phyloP scores from a whole-genome alignment of 2,888 invertebrate species.

The Adelognathus sp. region DNA sequence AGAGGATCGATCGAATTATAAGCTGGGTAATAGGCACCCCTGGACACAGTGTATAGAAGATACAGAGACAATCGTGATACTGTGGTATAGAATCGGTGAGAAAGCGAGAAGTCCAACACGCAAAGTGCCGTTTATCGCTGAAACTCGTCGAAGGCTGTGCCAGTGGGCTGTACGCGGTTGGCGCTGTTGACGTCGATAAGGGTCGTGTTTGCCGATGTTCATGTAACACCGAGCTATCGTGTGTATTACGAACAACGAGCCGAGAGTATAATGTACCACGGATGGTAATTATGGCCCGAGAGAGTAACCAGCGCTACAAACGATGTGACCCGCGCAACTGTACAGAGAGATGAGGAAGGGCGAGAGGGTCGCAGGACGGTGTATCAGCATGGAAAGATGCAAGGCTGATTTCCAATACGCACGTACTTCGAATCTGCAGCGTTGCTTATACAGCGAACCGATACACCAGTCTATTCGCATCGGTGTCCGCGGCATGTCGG shows the following conservation, averaged over 20 bases:
- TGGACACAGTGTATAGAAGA: background rate
- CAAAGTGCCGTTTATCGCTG: conserved; percentile 4
- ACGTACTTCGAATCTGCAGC: conserved; percentile 18
- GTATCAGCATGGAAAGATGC: conserved; percentile 7
- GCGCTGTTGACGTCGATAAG: conserved; percentile 44
- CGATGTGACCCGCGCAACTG: background rate
- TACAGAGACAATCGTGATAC: background rate
- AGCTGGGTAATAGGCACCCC: background rate
- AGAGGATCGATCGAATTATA: background rate
- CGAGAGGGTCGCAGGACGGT: background rate
- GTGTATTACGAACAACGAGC: background rate
- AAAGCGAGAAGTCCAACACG: conserved; percentile 14
- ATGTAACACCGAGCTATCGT: background rate
- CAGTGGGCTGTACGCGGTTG: conserved; percentile 1
- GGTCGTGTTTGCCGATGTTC: conserved; percentile 36
- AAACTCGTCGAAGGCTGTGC: background rate
- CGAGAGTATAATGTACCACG: conserved; percentile 11
- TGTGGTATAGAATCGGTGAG: background rate
- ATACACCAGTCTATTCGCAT: background rate
- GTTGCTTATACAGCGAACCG: background rate
- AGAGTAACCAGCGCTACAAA: conserved; percentile 6
- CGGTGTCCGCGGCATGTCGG: background rate
- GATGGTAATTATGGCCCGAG: conserved; percentile 40
- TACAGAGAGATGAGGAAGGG: background rate
- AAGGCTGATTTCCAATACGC: conserved; percentile 6